phyloP scores from a whole-genome alignment of 2,888 invertebrate genomes.

The Corbicula japonica region DNA sequence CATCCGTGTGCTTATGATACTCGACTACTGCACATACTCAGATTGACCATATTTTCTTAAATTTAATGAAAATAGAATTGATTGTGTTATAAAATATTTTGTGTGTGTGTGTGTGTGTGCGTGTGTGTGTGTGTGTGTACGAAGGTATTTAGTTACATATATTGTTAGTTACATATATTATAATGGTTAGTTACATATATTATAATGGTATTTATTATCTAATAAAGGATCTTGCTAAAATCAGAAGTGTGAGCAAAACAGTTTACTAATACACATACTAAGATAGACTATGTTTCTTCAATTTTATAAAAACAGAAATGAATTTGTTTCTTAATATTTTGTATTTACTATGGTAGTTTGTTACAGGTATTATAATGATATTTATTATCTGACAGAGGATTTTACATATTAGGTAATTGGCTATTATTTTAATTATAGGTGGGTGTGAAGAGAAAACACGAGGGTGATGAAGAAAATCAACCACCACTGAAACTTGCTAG shows the following conservation, averaged over 20 bases:
- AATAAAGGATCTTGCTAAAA: background rate
- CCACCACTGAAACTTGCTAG: background rate
- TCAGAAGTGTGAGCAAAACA: no score
- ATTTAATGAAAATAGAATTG: background rate
- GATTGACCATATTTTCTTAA: background rate
- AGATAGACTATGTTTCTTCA: background rate
- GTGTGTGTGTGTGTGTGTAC: no score
- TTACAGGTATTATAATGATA: slow-evolving; percentile 8
- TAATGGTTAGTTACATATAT: no score
- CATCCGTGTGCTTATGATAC: no score
- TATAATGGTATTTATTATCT: slow-evolving; percentile 11
- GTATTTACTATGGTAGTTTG: background rate
- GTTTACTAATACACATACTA: no score
- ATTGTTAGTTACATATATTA: no score
- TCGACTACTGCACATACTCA: no score
- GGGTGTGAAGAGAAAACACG: background rate
- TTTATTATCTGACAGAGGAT: slow-evolving; percentile 10
- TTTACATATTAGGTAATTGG: slow-evolving; percentile 6
- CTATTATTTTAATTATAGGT: background rate
- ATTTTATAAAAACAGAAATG: background rate
- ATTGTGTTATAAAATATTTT: slow-evolving; percentile 2
- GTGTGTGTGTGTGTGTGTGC: no score
- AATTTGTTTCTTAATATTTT: slow-evolving; percentile 13
- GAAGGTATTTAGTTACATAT: background rate
- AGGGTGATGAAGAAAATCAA: slow-evolving; percentile 2